Conservation (phyloP, 35 echinoderm and acorn worm species). For the Ophiothrix spiculata region DNA sequence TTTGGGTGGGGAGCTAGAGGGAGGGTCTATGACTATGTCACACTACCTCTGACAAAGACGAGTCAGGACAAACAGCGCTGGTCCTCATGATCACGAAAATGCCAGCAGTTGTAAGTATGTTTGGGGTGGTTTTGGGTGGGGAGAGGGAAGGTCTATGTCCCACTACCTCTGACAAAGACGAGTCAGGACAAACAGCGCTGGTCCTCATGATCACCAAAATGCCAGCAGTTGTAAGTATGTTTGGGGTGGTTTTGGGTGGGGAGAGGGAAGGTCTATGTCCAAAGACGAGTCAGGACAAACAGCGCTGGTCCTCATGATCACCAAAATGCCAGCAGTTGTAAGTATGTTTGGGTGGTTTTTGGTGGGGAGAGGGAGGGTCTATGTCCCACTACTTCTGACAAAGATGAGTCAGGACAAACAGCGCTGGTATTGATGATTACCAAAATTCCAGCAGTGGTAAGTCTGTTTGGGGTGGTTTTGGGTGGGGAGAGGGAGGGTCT, state of each 20-base stretch:
- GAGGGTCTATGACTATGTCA: too few species aligned
- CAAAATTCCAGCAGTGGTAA: conserved; percentile 96
- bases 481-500: too few species aligned
- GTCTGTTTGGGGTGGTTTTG: too few species aligned
- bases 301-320: conserved; percentile 74
- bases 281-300: conserved; percentile 66
- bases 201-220: conserved; percentile 89
- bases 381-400: conserved; percentile 79
- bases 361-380: too few species aligned
- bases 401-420: conserved; percentile 64
- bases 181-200: conserved; percentile 66
- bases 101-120: conserved; percentile 95
- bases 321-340: conserved; percentile 96
- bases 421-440: conserved; percentile 76
- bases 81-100: conserved; percentile 88
- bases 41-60: conserved; percentile 74
- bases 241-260: too few species aligned
- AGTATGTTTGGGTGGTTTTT: too few species aligned
- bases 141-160: too few species aligned
- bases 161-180: conserved; percentile 74
- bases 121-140: too few species aligned
- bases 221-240: conserved; percentile 95
- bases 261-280: too few species aligned
- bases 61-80: conserved; percentile 66
- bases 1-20: too few species aligned